phyloP scores from a whole-genome alignment of 2,888 invertebrate genomes.

The Oscheius myriophilus region DNA sequence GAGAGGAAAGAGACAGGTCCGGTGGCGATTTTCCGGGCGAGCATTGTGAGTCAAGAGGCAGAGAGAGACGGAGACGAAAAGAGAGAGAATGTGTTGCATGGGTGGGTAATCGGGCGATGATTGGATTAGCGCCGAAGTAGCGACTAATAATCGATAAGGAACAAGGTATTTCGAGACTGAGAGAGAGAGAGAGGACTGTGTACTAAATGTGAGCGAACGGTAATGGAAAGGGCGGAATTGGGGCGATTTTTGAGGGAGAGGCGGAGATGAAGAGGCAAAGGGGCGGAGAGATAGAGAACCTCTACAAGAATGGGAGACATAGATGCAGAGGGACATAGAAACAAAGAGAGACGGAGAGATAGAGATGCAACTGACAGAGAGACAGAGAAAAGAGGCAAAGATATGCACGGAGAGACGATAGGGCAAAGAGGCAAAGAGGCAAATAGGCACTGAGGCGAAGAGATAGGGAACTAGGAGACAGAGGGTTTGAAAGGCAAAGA shows the following conservation, averaged over 20 bases:
- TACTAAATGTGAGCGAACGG: slow-evolving; percentile 1
- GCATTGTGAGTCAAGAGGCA: too few species aligned
- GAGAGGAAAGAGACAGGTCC: neutral
- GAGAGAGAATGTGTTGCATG: neutral
- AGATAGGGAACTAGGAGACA: too few species aligned
- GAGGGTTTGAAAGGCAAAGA: too few species aligned
- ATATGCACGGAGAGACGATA: too few species aligned
- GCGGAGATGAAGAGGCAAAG: neutral
- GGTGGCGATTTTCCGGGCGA: too few species aligned
- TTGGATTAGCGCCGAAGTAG: slow-evolving; percentile 21
- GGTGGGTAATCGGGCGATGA: slow-evolving; percentile 10
- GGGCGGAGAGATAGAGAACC: neutral
- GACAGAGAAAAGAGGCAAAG: too few species aligned
- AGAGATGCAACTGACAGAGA: too few species aligned
- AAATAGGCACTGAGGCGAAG: too few species aligned
- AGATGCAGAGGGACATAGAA: too few species aligned
- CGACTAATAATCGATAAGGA: slow-evolving; percentile 10
- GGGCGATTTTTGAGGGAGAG: neutral
- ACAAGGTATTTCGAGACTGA: neutral
- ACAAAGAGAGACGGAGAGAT: too few species aligned
- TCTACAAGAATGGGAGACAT: too few species aligned
- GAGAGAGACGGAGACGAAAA: slow-evolving; percentile 3
- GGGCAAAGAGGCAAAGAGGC: too few species aligned
- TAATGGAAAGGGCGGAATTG: neutral
- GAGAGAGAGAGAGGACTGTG: slow-evolving; percentile 6